Evolutionary conservation across 2,797 vertebrate genomes (phyloP).

Genomic region (Silurus lanzhouensis): DNA sequence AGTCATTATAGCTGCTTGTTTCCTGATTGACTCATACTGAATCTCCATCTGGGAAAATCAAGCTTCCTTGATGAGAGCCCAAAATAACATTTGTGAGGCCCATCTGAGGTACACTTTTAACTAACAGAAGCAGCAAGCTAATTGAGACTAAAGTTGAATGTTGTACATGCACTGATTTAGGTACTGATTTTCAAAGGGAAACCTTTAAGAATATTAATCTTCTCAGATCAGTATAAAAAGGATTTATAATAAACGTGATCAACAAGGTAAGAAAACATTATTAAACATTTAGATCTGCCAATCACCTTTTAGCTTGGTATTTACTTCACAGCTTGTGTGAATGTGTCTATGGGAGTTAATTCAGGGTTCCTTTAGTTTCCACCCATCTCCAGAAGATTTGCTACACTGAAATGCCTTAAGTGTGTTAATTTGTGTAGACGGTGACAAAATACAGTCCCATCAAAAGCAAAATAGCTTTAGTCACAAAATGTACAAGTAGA

Average conservation of each 20-base stretch:
- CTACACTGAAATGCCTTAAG: not conserved
- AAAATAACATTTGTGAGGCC: constrained; percentile 46
- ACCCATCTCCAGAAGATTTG: not conserved
- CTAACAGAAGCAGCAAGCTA: constrained; percentile 39
- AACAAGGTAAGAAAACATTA: not conserved
- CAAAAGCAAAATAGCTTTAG: not conserved
- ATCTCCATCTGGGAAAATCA: constrained; percentile 50
- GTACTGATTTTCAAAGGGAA: constrained; percentile 10
- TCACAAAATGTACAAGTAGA: not conserved
- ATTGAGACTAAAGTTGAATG: constrained; percentile 41
- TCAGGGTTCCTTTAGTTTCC: not conserved
- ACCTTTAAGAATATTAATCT: not conserved
- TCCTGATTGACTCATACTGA: constrained; percentile 50
- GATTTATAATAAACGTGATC: not conserved
- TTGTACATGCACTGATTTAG: constrained; percentile 15
- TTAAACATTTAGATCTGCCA: not conserved
- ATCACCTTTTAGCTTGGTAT: not conserved
- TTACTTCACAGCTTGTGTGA: not conserved
- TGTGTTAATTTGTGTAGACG: not conserved
- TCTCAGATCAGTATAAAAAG: not conserved
- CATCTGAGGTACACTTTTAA: constrained; percentile 35
- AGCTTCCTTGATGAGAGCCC: constrained; percentile 52
- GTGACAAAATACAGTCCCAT: not conserved
- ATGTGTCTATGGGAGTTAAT: not conserved
- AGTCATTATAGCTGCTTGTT: constrained; percentile 50